Evolutionary conservation across 2,888 invertebrate genomes (phyloP).

Genomic region (Nemoura dubitans): DNA sequence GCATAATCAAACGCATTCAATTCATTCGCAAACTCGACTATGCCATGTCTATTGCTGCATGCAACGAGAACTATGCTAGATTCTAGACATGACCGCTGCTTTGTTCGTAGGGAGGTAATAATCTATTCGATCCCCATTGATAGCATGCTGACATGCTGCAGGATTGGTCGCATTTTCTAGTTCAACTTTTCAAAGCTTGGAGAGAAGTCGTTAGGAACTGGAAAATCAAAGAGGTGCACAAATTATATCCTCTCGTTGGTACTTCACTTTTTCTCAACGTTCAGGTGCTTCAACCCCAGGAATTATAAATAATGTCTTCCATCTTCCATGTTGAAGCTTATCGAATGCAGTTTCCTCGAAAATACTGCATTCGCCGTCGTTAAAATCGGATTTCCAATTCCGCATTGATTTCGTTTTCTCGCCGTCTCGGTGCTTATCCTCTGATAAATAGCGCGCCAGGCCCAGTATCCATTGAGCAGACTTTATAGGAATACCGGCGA

Average conservation of each 20-base stretch:
- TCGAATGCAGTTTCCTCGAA: background rate
- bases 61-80: background rate
- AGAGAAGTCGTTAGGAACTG: background rate
- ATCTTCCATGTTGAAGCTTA: background rate
- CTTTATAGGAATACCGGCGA: background rate
- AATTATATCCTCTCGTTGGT: background rate
- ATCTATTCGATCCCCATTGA: background rate
- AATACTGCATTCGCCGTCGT: background rate
- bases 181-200: background rate
- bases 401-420: background rate
- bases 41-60: background rate
- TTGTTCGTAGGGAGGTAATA: background rate
- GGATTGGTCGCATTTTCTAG: background rate
- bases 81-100: background rate
- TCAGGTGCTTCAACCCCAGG: background rate
- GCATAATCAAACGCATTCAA: background rate
- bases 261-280: background rate
- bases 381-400: background rate
- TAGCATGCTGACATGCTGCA: background rate
- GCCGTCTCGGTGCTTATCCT: background rate
- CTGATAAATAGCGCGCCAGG: background rate
- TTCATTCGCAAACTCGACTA: background rate
- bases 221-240: background rate
- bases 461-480: background rate
- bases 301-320: background rate